Conservation (phyloP, 2,888 invertebrate species). For the Polylopha cassiicola region DNA sequence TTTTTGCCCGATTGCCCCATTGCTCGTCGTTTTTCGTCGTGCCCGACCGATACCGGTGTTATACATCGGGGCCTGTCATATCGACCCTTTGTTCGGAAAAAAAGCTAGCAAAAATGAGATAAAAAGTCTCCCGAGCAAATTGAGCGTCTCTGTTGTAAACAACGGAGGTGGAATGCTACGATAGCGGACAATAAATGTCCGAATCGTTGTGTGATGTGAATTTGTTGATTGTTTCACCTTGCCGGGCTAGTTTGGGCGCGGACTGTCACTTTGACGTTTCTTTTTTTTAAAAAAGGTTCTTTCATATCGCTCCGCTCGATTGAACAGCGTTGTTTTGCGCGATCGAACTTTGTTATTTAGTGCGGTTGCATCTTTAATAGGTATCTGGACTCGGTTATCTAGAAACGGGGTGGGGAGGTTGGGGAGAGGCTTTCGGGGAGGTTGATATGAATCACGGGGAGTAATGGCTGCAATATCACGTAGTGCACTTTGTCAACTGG, state of each 20-base stretch:
- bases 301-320: constrained; percentile 23
- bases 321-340: constrained; percentile 35
- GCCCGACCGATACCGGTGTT: constrained; percentile 58
- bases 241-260: constrained; percentile 64
- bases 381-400: constrained; percentile 62
- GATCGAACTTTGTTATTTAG: constrained; percentile 43
- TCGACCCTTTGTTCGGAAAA: constrained; percentile 68
- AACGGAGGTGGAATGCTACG: constrained; percentile 72
- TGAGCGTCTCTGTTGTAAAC: constrained; percentile 75
- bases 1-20: constrained; percentile 71
- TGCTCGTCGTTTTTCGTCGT: constrained; percentile 67
- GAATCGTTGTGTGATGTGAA: constrained; percentile 65
- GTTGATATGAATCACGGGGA: constrained; percentile 74
- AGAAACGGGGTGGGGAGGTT: constrained; percentile 43
- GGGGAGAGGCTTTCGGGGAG: constrained; percentile 40
- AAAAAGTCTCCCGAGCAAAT: constrained; percentile 73
- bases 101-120: constrained; percentile 58
- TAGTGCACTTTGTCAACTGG: constrained; percentile 77
- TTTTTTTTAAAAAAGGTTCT: constrained; percentile 20
- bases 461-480: constrained; percentile 77
- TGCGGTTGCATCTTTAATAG: constrained; percentile 56
- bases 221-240: constrained; percentile 69
- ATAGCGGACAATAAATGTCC: constrained; percentile 75
- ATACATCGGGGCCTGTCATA: constrained; percentile 71
- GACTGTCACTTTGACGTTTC: constrained; percentile 53